phyloP scores from a whole-genome alignment of 2,888 invertebrate genomes.

The Gastracanthus pulcherrimus region DNA sequence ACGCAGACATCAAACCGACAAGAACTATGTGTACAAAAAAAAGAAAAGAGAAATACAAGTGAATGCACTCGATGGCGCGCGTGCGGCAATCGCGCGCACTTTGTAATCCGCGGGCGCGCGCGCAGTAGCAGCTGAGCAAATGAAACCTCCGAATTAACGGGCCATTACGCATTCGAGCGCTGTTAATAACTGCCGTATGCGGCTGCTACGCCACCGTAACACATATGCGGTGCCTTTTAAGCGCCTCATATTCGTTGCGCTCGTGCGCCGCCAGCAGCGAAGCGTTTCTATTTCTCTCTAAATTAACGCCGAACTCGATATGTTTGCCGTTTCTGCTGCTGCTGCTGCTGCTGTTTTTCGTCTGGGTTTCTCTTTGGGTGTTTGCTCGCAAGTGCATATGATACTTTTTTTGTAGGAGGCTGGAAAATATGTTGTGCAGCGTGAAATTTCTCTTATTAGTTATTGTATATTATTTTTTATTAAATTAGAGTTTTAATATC shows the following conservation, averaged over 20 bases:
- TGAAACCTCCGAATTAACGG: conserved; percentile 71
- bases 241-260: conserved; percentile 39
- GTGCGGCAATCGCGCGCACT: conserved; percentile 34
- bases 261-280: background rate
- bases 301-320: conserved; percentile 44
- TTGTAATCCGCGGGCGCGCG: conserved; percentile 55
- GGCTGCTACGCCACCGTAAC: conserved; percentile 9
- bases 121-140: conserved; percentile 71
- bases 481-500: no score
- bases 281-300: conserved; percentile 24
- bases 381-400: conserved; percentile 14
- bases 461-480: no score
- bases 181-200: conserved; percentile 59
- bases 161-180: conserved; percentile 72
- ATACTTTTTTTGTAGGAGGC: background rate
- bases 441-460: no score
- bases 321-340: background rate
- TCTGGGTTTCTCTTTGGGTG: background rate
- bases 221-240: conserved; percentile 53
- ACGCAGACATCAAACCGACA: no score
- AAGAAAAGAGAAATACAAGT: background rate
- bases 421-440: no score
- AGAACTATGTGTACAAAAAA: background rate
- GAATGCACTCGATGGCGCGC: background rate
- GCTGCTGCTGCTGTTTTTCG: background rate